These are phyloP conservation scores for Nomada goodeniana DNA, from an alignment of 2,888 invertebrate species.

Conservation along the genomic window DNA sequence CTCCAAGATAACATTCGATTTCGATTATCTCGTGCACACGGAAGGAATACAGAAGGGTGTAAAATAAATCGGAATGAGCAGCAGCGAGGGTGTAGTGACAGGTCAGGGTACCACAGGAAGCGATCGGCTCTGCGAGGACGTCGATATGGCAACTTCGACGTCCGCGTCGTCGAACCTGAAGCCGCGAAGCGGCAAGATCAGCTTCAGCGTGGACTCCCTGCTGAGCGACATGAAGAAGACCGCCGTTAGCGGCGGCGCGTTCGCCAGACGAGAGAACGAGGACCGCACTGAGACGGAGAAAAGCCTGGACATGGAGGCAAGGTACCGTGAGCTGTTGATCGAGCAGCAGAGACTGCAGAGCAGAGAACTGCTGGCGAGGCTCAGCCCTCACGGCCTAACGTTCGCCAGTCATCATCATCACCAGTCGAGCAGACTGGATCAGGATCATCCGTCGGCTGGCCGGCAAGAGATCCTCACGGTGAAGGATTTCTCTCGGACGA, in stretches of 20 bases:
- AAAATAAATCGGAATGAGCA: slow-evolving; percentile 66
- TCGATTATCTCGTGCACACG: not conserved
- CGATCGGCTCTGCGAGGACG: slow-evolving; percentile 76
- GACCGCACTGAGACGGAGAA: slow-evolving; percentile 74
- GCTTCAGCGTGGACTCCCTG: slow-evolving; percentile 90
- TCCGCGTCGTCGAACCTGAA: slow-evolving; percentile 81
- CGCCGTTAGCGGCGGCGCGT: slow-evolving; percentile 58
- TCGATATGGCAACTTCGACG: slow-evolving; percentile 79
- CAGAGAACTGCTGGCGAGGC: slow-evolving; percentile 78
- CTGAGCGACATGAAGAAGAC: slow-evolving; percentile 84
- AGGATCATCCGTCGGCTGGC: slow-evolving; percentile 64
- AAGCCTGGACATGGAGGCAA: slow-evolving; percentile 77
- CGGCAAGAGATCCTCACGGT: slow-evolving; percentile 78
- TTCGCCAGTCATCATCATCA: slow-evolving; percentile 74
- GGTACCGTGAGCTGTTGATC: slow-evolving; percentile 79
- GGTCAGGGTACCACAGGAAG: slow-evolving; percentile 69
- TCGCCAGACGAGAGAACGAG: slow-evolving; percentile 64
- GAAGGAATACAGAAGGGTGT: too few relatives aligned
- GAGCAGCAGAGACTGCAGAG: slow-evolving; percentile 81
- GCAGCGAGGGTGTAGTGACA: slow-evolving; percentile 73
- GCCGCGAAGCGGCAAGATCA: slow-evolving; percentile 86
- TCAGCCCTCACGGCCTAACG: slow-evolving; percentile 78
- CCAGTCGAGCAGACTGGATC: slow-evolving; percentile 64
- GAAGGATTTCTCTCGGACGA: slow-evolving; percentile 80
- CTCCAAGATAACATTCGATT: not conserved